These are phyloP conservation scores for Lutraria rhynchaena DNA, from an alignment of 1,140 invertebrate genomes.

Conservation along the genomic window DNA sequence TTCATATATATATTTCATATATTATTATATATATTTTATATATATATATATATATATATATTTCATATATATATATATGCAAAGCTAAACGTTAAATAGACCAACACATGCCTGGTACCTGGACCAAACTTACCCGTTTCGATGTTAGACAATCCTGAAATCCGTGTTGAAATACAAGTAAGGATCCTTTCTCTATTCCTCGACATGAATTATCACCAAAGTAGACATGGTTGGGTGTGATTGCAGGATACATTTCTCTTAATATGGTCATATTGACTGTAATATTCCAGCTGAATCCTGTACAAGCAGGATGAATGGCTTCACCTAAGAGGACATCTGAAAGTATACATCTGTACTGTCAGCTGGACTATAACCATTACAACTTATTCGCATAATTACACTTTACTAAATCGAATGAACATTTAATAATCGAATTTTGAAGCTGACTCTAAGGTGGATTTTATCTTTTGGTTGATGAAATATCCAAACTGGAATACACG, in stretches of 20 bases:
- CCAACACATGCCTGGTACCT: not conserved
- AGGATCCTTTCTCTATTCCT: not conserved
- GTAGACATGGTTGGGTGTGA: not conserved
- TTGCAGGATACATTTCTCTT: not conserved
- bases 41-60: too few relatives aligned
- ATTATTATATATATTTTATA: too few relatives aligned
- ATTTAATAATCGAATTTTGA: not conserved
- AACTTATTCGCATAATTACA: not conserved
- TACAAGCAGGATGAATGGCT: not conserved
- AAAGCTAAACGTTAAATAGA: not conserved
- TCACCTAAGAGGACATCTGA: not conserved
- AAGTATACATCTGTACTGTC: not conserved
- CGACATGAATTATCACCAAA: constrained; percentile 7
- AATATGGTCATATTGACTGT: not conserved
- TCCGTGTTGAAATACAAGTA: not conserved
- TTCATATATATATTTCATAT: too few relatives aligned
- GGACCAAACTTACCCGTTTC: not conserved
- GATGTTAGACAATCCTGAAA: not conserved
- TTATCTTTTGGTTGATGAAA: not conserved
- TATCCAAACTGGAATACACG: not conserved
- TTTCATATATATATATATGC: too few relatives aligned
- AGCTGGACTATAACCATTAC: not conserved
- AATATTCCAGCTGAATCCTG: not conserved
- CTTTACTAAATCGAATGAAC: not conserved
- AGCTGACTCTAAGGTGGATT: not conserved